Base-by-base conservation (phyloP, 2,113 vertebrate species). In the Lipotes vexillifer region DNA sequence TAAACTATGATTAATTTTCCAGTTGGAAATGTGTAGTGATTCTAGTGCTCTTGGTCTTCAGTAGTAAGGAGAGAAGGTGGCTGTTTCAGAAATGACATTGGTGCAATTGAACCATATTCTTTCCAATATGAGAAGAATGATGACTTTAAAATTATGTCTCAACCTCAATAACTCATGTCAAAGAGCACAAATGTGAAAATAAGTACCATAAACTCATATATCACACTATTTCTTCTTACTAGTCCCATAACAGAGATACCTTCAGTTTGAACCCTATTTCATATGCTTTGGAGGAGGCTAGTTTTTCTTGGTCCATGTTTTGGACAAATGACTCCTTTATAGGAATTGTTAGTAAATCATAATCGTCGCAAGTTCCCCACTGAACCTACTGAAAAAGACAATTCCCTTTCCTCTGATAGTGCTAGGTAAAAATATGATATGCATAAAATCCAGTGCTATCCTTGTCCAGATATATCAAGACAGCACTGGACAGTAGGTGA, bases 361-460 rank as follows among this genome's bases (percentile, higher is more conserved):
- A 91, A 59, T 83, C 2, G n/a, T 88, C 7, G 15, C 63, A 5
- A 46, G 12, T 63, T 27, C 12, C 29, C 3, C 31, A n/a, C 1
- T 63, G 15, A 81, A 90, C 6, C 1, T 63, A 68, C 10, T 27
- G 23, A 33, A 88, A 87, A 11, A 13, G 8, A 41, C 5, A 87
- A 14, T 82, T 33, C 2, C 17, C 3, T 72, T 88, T 77, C 59
- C 17, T 90, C 38, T 49, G 1, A 14, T 31, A 74, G 5, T 21
- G 9, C 1, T 41, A 63, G 17, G 11, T 55, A 52, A 88, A 49
- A 90, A 61, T 52, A 78, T 14, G 11, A 68, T 23, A 38, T 3
- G 0, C 3, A 52, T 11, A 89, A 44, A 33, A 66, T 25, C 6
- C 12, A 23, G 1, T 36, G 33, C 0, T 63, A 46, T 7, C 6